Conservation (phyloP, 2,797 vertebrate species). For the Hylomyscus alleni region DNA sequence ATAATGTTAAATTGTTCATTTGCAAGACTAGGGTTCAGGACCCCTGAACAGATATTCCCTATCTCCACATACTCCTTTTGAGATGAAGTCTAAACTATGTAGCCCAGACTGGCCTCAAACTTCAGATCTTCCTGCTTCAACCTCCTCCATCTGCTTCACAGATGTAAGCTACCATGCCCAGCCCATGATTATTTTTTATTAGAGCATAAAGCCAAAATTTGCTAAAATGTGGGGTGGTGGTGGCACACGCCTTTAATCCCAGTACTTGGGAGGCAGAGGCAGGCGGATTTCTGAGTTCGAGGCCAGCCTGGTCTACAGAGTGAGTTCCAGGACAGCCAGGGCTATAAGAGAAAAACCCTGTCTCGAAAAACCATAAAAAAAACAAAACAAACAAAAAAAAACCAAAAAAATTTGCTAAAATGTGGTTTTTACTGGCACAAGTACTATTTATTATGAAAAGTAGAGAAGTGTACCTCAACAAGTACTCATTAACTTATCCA, state of each 20-base stretch:
- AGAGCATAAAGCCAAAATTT: slow-evolving; percentile 15
- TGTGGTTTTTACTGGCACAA: not conserved
- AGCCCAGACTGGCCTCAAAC: not conserved
- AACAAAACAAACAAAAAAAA: too few relatives aligned
- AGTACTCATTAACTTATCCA: not conserved
- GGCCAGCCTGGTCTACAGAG: too few relatives aligned
- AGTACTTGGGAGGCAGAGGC: too few relatives aligned
- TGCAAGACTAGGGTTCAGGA: not conserved
- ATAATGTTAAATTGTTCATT: slow-evolving; percentile 14
- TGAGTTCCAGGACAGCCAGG: too few relatives aligned
- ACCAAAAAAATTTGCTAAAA: slow-evolving; percentile 50
- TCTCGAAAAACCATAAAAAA: too few relatives aligned
- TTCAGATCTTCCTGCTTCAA: not conserved
- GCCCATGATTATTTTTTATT: slow-evolving; percentile 49
- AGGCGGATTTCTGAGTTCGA: too few relatives aligned
- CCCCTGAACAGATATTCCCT: not conserved
- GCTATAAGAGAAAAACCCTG: too few relatives aligned
- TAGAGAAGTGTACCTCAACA: slow-evolving; percentile 20
- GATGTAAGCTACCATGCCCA: not conserved
- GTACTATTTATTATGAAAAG: slow-evolving; percentile 36
- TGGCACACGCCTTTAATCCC: too few relatives aligned
- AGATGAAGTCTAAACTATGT: not conserved
- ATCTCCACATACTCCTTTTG: not conserved
- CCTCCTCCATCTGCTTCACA: too few relatives aligned
- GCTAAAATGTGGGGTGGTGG: too few relatives aligned